These are phyloP conservation scores for Carcharodon carcharias DNA, from an alignment of 2,797 vertebrate genomes.

Conservation along the genomic window DNA sequence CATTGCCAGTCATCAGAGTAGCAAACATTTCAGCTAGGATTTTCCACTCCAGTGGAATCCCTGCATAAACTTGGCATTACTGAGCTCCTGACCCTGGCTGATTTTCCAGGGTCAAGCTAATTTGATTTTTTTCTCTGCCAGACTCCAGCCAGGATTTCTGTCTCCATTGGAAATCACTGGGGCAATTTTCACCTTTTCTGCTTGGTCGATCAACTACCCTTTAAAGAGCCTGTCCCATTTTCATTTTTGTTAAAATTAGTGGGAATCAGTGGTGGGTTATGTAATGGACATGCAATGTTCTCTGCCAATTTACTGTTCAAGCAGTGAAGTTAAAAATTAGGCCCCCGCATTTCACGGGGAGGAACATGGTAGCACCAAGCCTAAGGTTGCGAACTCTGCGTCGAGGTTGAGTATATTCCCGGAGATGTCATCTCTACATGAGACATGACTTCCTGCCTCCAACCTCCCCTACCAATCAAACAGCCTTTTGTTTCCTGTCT, in stretches of 20 bases:
- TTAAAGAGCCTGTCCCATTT: not conserved
- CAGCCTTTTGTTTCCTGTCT: not conserved
- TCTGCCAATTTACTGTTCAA: not conserved
- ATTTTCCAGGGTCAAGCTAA: slow-evolving; percentile 18
- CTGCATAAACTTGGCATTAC: not conserved
- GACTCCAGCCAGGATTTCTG: not conserved
- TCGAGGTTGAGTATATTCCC: not conserved
- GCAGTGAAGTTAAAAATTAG: not conserved
- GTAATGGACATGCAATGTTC: not conserved
- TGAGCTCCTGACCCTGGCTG: not conserved
- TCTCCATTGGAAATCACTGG: not conserved
- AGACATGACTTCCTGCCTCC: not conserved
- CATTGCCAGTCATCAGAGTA: not conserved
- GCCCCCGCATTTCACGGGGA: not conserved
- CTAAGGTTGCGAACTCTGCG: not conserved
- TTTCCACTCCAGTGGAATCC: not conserved
- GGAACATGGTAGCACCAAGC: not conserved
- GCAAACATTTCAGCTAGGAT: slow-evolving; percentile 16
- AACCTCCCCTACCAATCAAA: not conserved
- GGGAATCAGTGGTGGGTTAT: not conserved
- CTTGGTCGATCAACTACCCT: not conserved
- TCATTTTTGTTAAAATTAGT: not conserved
- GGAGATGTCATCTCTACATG: not conserved
- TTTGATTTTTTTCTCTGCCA: not conserved
- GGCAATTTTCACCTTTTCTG: not conserved